Evolutionary conservation across 2,888 invertebrate genomes (phyloP).

Genomic region (Spodoptera picta): DNA sequence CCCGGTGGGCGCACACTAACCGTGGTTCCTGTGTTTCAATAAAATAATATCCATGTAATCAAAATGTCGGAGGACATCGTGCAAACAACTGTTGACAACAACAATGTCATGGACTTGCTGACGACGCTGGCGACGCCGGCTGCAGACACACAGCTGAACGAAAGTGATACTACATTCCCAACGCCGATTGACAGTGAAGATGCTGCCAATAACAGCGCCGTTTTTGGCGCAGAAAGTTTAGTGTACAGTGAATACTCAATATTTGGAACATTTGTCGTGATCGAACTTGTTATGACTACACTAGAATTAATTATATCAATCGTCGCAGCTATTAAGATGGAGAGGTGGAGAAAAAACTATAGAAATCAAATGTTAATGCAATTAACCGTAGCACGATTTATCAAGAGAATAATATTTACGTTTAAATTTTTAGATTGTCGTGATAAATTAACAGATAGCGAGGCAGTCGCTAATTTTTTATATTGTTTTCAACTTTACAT

Average conservation of each 20-base stretch:
- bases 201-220: constrained; percentile 17
- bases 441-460: constrained; percentile 39
- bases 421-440: constrained; percentile 67
- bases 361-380: constrained; percentile 85
- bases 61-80: constrained; percentile 66
- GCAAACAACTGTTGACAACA: constrained; percentile 50
- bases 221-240: constrained; percentile 7
- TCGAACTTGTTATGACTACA: constrained; percentile 80
- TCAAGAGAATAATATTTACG: constrained; percentile 74
- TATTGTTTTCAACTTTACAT: constrained; percentile 73
- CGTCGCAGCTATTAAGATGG: constrained; percentile 74
- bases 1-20: constrained; percentile 25
- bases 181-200: constrained; percentile 10
- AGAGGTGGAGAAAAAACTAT: constrained; percentile 80
- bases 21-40: constrained; percentile 25
- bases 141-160: constrained; percentile 39
- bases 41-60: constrained; percentile 56
- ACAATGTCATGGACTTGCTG: constrained; percentile 28
- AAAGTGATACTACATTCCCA: constrained; percentile 41
- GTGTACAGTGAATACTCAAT: constrained; percentile 47
- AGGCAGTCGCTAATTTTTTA: constrained; percentile 51
- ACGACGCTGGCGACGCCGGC: constrained; percentile 34
- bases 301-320: constrained; percentile 75
- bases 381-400: constrained; percentile 75
- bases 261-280: constrained; percentile 73